Percentiles rank a stretch among this genome's conserved stretches.
Evolutionary conservation across 2,797 vertebrate genomes (phyloP).

Genomic region (Pelobates cultripes): DNA sequence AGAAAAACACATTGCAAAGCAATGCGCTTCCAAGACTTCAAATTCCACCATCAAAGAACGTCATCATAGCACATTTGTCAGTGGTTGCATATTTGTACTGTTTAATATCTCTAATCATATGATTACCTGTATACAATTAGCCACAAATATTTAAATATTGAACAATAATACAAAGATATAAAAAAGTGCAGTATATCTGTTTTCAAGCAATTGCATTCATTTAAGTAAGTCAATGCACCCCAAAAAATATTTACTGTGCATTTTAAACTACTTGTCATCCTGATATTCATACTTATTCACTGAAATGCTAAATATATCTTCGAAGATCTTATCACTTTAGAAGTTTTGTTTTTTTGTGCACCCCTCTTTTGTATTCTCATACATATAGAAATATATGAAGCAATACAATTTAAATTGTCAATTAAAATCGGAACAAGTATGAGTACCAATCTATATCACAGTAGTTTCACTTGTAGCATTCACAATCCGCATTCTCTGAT

Average conservation of each 20-base stretch:
- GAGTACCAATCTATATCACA: constrained; percentile 63
- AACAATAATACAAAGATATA: background rate
- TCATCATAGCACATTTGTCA: background rate
- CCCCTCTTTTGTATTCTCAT: background rate
- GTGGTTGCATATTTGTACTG: no score
- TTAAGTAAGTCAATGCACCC: constrained; percentile 61
- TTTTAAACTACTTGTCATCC: constrained; percentile 49
- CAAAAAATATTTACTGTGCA: constrained; percentile 36
- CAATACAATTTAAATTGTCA: background rate
- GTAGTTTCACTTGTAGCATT: constrained; percentile 52
- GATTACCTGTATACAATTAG: background rate
- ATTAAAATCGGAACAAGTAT: constrained; percentile 47
- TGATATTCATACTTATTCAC: constrained; percentile 62
- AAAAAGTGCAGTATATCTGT: constrained; percentile 17
- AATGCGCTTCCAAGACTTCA: background rate
- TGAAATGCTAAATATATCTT: background rate
- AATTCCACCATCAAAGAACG: background rate
- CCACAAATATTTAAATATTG: background rate
- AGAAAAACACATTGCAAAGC: background rate
- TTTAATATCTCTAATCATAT: background rate
- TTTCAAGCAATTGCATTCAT: constrained; percentile 64
- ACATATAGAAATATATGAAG: background rate
- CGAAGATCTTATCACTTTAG: background rate
- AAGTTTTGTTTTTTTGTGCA: background rate
- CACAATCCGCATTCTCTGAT: constrained; percentile 51